Percentiles rank a stretch among this genome's conserved stretches.
phyloP scores from a whole-genome alignment of 1,140 invertebrate genomes.

The Drosophila pectinifera region DNA sequence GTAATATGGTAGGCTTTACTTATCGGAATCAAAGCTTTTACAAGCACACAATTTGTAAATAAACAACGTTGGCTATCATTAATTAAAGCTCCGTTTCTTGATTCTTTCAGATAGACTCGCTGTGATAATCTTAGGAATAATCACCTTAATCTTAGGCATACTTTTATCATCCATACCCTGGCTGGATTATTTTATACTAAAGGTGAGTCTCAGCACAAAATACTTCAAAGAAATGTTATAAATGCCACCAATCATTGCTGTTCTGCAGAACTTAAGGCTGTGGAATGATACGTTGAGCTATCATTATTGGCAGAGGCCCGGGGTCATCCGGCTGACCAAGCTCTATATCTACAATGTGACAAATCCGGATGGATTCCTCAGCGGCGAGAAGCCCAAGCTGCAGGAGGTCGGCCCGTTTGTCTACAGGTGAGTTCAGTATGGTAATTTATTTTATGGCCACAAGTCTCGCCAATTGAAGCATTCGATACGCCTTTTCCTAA shows the following conservation, averaged over 20 bases:
- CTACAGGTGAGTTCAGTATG: conserved; percentile 88
- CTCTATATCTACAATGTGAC: conserved; percentile 96
- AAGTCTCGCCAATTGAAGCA: conserved; percentile 35
- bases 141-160: conserved; percentile 91
- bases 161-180: conserved; percentile 93
- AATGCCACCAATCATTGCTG: background rate
- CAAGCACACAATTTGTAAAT: background rate
- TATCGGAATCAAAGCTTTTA: background rate
- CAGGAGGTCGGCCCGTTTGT: conserved; percentile 94
- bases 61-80: background rate
- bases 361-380: conserved; percentile 92
- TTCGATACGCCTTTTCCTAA: conserved; percentile 60
- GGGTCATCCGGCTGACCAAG: conserved; percentile 94
- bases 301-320: conserved; percentile 96
- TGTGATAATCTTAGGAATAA: conserved; percentile 91
- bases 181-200: conserved; percentile 93
- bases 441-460: background rate
- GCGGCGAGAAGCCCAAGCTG: conserved; percentile 92
- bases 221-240: background rate
- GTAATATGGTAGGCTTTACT: too few relatives aligned
- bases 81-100: conserved; percentile 1
- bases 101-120: conserved; percentile 91
- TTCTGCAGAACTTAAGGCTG: conserved; percentile 90
- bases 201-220: conserved; percentile 86
- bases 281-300: conserved; percentile 94